A percentile compares a stretch with the other conserved stretches of the same genome.
Conservation (phyloP, 2,113 vertebrate species). For the Pedionomus torquatus region DNA sequence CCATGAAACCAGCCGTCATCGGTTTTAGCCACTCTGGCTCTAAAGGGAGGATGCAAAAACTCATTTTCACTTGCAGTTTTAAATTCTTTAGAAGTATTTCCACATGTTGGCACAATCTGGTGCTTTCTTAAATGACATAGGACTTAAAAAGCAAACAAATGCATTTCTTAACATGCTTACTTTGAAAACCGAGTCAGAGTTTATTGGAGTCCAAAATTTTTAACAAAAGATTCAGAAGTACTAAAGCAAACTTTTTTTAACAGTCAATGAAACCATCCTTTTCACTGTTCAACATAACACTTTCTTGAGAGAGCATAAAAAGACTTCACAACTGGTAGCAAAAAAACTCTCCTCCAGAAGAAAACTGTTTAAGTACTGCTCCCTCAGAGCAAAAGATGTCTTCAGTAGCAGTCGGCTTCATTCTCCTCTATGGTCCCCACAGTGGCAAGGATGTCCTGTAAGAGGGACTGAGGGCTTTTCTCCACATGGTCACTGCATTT, state of each 20-base stretch:
- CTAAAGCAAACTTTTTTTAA: slow-evolving; percentile 1
- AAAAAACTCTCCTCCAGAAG: not conserved
- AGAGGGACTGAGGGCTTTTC: slow-evolving; percentile 86
- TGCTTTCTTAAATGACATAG: not conserved
- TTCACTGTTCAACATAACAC: not conserved
- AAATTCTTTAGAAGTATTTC: not conserved
- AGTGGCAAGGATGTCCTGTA: slow-evolving; percentile 88
- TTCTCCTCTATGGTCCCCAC: slow-evolving; percentile 71
- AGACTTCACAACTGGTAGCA: not conserved
- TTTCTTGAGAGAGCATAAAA: not conserved
- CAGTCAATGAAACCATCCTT: not conserved
- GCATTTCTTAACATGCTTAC: not conserved
- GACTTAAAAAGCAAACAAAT: not conserved
- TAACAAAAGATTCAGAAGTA: not conserved
- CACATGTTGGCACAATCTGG: not conserved
- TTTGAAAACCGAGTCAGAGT: not conserved
- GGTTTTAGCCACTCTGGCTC: not conserved
- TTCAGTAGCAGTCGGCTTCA: slow-evolving; percentile 83
- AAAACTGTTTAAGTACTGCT: not conserved
- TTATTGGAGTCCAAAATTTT: not conserved
- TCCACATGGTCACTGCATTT: slow-evolving; percentile 88
- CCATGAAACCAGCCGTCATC: not conserved
- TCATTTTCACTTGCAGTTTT: not conserved
- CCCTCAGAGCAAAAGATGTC: not conserved
- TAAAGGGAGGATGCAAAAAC: not conserved